These are phyloP conservation scores for Andrena cerasifolii DNA, from an alignment of 1,140 invertebrate species.

Conservation along the genomic window DNA sequence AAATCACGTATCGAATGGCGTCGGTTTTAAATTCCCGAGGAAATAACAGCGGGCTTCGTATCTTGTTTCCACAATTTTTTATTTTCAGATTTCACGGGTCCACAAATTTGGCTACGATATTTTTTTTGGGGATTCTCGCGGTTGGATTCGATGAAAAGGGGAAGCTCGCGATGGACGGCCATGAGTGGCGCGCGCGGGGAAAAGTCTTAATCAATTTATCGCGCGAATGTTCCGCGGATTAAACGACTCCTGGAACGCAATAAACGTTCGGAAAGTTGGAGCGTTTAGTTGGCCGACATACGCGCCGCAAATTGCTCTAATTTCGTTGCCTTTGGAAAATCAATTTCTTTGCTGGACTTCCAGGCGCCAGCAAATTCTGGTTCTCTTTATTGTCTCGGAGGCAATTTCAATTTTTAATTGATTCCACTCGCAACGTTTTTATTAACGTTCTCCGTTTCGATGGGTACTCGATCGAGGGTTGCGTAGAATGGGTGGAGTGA, in stretches of 20 bases:
- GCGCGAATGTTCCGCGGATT: background rate
- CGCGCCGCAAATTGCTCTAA: background rate
- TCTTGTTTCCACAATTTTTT: background rate
- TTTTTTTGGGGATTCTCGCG: background rate
- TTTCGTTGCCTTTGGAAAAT: background rate
- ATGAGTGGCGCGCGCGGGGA: background rate
- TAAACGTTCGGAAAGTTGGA: background rate
- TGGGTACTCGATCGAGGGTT: too few relatives aligned
- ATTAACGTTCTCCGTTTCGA: too few relatives aligned
- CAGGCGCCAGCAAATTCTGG: too few relatives aligned
- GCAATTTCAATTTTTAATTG: background rate
- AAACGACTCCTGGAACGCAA: background rate
- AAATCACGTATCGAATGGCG: constrained; percentile 4
- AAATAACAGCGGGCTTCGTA: too few relatives aligned
- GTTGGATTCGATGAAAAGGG: background rate
- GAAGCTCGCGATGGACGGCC: background rate
- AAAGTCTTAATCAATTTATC: background rate
- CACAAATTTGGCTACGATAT: too few relatives aligned
- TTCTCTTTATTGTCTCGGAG: background rate
- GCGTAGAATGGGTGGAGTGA: too few relatives aligned
- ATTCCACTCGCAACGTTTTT: too few relatives aligned
- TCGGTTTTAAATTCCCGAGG: background rate
- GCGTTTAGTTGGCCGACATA: background rate
- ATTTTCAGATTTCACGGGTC: too few relatives aligned
- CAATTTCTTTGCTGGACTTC: background rate